These are phyloP conservation scores for Eupithecia vulgata DNA, from an alignment of 2,888 invertebrate species.

Conservation along the genomic window DNA sequence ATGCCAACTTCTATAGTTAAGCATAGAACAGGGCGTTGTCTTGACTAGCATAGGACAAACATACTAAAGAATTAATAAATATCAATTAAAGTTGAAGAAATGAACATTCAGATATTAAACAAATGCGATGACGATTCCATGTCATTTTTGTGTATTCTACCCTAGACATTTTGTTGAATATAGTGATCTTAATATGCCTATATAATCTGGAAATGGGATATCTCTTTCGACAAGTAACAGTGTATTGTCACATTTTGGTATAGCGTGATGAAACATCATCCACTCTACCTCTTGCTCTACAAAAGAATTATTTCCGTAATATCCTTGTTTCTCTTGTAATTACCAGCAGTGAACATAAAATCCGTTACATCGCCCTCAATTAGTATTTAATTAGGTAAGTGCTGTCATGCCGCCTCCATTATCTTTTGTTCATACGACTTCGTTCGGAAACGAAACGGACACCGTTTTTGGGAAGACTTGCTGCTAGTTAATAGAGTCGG, in stretches of 20 bases:
- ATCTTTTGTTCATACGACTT: slow-evolving; percentile 30
- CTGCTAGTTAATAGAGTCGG: slow-evolving; percentile 1
- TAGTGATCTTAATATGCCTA: too few relatives aligned
- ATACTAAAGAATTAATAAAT: too few relatives aligned
- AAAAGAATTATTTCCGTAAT: slow-evolving; percentile 9
- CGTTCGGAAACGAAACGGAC: slow-evolving; percentile 12
- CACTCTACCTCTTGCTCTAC: neutral
- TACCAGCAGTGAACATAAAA: slow-evolving; percentile 10
- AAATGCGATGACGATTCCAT: neutral
- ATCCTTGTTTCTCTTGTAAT: slow-evolving; percentile 13
- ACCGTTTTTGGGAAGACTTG: neutral
- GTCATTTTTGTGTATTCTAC: too few relatives aligned
- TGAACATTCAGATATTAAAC: neutral
- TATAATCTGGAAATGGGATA: neutral
- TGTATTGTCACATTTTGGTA: neutral
- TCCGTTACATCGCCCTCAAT: slow-evolving; percentile 24
- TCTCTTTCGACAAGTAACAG: neutral
- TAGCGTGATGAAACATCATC: neutral
- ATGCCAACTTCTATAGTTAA: too few relatives aligned
- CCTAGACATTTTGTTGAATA: too few relatives aligned
- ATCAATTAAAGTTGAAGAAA: neutral
- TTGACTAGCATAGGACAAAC: too few relatives aligned
- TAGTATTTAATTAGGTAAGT: slow-evolving; percentile 35
- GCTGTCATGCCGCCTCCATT: slow-evolving; percentile 29
- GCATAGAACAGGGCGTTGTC: too few relatives aligned